Percentiles rank a stretch among this genome's conserved stretches.
These are phyloP conservation scores for Tetrapedia diversipes DNA, from an alignment of 2,888 invertebrate species.

Conservation along the genomic window DNA sequence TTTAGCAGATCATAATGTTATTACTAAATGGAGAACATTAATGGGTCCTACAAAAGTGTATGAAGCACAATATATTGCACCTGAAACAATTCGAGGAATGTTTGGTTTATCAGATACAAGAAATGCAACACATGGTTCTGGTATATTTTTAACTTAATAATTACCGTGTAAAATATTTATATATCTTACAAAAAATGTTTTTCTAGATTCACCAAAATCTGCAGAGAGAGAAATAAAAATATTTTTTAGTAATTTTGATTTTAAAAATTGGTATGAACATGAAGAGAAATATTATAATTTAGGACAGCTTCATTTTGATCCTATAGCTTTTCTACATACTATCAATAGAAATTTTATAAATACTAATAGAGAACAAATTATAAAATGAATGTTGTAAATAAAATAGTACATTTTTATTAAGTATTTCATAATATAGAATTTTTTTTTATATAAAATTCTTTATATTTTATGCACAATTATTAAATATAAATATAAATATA, in stretches of 20 bases:
- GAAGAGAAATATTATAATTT: slow-evolving; percentile 83
- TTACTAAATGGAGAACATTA: slow-evolving; percentile 90
- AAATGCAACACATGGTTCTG: slow-evolving; percentile 97
- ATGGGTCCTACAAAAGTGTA: slow-evolving; percentile 96
- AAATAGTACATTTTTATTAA: not conserved
- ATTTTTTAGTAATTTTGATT: slow-evolving; percentile 93
- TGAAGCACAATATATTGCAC: slow-evolving; percentile 90
- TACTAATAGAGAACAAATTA: slow-evolving; percentile 3
- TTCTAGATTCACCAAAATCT: slow-evolving; percentile 89
- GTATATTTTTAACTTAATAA: slow-evolving; percentile 82
- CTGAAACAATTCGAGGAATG: slow-evolving; percentile 90
- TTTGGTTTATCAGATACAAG: slow-evolving; percentile 97
- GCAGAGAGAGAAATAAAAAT: slow-evolving; percentile 91
- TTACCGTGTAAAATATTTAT: not conserved
- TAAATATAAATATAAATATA: slow-evolving; percentile 13
- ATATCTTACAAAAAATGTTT: slow-evolving; percentile 23
- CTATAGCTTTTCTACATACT: slow-evolving; percentile 84
- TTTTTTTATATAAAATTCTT: slow-evolving; percentile 30
- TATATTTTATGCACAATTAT: slow-evolving; percentile 1
- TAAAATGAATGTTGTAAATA: slow-evolving; percentile 29
- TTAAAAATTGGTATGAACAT: slow-evolving; percentile 86
- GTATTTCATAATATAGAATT: slow-evolving; percentile 44
- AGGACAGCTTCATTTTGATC: slow-evolving; percentile 84
- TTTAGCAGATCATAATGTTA: slow-evolving; percentile 90
- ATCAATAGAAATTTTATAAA: slow-evolving; percentile 68